Percentiles rank a stretch among this genome's conserved stretches.
phyloP scores from a whole-genome alignment of 2,113 vertebrate genomes.

The Spilogale gracilis region DNA sequence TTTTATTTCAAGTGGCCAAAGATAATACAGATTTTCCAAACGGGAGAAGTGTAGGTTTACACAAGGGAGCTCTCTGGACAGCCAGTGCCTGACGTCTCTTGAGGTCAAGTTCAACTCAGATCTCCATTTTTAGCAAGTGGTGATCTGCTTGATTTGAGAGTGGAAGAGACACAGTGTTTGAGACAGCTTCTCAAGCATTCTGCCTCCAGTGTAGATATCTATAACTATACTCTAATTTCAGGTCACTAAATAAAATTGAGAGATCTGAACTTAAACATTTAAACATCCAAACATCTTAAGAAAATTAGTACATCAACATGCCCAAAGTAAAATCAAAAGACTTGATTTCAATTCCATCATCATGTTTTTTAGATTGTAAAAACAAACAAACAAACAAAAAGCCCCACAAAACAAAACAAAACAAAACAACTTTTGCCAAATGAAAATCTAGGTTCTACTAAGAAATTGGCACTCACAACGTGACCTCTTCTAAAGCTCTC shows the following conservation, averaged over 20 bases:
- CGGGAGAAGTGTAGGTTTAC: background rate
- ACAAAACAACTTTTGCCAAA: background rate
- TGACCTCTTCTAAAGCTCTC: background rate
- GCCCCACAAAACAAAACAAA: background rate
- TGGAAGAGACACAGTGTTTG: background rate
- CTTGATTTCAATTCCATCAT: background rate
- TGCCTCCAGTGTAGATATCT: background rate
- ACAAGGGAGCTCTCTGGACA: background rate
- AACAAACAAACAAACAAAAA: background rate
- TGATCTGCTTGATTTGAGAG: background rate
- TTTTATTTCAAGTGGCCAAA: conserved; percentile 20
- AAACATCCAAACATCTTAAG: background rate
- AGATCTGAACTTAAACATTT: background rate
- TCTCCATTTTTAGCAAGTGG: background rate
- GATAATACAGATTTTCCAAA: conserved; percentile 8
- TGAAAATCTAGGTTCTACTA: background rate
- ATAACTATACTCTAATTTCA: background rate
- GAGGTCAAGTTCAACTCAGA: background rate
- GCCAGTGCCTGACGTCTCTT: background rate
- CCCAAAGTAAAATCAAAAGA: conserved; percentile 37
- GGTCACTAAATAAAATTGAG: conserved; percentile 15
- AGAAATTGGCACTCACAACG: background rate
- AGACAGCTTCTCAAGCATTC: background rate
- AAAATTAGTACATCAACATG: background rate
- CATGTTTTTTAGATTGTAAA: background rate